Percentiles rank a stretch among this genome's conserved stretches.
phyloP scores from a whole-genome alignment of 1,140 invertebrate genomes.

The Coptotermes formosanus region DNA sequence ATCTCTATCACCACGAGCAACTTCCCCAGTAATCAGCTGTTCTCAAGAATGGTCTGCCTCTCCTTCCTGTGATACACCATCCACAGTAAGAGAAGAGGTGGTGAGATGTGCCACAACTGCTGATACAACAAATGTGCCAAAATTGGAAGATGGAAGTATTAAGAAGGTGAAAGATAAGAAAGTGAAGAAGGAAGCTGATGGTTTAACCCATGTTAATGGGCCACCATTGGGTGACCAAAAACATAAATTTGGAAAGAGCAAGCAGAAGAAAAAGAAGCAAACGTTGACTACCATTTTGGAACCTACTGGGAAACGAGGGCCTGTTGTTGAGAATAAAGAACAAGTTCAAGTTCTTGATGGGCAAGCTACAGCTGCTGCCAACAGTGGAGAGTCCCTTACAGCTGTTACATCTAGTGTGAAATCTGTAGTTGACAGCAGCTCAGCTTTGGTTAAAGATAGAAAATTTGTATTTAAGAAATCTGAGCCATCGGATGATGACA shows the following conservation, averaged over 20 bases:
- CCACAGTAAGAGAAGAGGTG: conserved; percentile 48
- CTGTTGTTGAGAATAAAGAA: conserved; percentile 56
- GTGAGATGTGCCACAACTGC: conserved; percentile 41
- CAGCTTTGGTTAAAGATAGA: conserved; percentile 12
- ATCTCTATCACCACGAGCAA: conserved; percentile 41
- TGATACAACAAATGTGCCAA: conserved; percentile 33
- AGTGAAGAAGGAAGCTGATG: conserved; percentile 42
- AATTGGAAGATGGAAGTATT: conserved; percentile 46
- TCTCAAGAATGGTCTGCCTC: conserved; percentile 35
- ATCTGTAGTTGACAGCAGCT: conserved; percentile 13
- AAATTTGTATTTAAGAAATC: conserved; percentile 3
- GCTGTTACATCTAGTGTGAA: neutral
- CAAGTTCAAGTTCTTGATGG: conserved; percentile 51
- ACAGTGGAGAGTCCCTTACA: conserved; percentile 16
- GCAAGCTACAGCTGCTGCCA: conserved; percentile 1
- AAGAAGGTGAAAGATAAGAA: conserved; percentile 44
- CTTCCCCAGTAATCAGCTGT: neutral
- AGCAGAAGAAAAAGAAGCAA: conserved; percentile 24
- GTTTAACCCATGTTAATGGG: conserved; percentile 12
- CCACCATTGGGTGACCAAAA: conserved; percentile 21
- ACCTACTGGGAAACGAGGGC: conserved; percentile 47
- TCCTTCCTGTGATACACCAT: conserved; percentile 43
- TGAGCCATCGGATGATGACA: neutral
- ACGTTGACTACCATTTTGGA: neutral
- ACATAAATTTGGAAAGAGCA: neutral